These are phyloP conservation scores for Brevimyrus niger DNA, from an alignment of 2,113 vertebrate genomes.

Conservation along the genomic window DNA sequence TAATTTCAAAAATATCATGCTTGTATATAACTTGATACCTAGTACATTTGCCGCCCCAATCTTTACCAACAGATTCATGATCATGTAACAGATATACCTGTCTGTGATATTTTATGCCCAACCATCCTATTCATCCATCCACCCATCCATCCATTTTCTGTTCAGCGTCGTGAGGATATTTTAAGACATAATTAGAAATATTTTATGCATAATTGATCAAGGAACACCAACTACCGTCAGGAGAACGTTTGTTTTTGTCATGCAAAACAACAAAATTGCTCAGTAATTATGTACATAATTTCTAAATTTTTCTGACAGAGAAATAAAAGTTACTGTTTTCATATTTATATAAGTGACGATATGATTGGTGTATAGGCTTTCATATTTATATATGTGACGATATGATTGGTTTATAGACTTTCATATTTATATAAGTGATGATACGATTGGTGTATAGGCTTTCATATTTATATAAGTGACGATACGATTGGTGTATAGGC, in stretches of 20 bases:
- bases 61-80: neutral
- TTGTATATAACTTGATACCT: neutral
- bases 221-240: neutral
- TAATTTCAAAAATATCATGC: neutral
- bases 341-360: neutral
- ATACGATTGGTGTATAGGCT: neutral
- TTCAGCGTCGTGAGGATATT: neutral
- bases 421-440: neutral
- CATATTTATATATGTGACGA: neutral
- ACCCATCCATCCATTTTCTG: too few species aligned
- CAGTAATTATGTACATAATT: neutral
- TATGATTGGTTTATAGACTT: neutral
- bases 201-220: neutral
- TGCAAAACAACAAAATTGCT: neutral
- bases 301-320: neutral
- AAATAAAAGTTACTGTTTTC: neutral
- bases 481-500: neutral
- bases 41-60: neutral
- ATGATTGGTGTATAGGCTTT: neutral
- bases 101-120: neutral
- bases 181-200: neutral
- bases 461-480: neutral
- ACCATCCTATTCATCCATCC: too few species aligned
- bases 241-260: neutral
- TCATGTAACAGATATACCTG: neutral